These are phyloP conservation scores for Caiman crocodilus DNA, from an alignment of 2,797 vertebrate genomes.

Conservation along the genomic window DNA sequence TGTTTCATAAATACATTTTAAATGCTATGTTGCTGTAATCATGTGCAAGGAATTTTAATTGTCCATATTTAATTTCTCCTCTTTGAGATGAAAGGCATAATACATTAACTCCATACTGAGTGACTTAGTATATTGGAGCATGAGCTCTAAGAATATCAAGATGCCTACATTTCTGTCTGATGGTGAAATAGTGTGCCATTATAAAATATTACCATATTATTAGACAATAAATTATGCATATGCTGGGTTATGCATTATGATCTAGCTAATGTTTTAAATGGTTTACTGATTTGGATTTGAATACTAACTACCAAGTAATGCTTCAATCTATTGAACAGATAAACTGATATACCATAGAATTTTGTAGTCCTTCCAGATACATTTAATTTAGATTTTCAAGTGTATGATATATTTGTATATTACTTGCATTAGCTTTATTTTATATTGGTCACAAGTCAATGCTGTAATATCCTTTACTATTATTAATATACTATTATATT, in stretches of 20 bases:
- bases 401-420: fast-evolving
- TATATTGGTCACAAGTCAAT: neutral
- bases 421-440: neutral
- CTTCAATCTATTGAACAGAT: neutral
- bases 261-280: neutral
- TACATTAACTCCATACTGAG: neutral
- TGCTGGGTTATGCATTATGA: neutral
- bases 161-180: neutral
- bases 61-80: neutral
- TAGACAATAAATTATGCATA: neutral
- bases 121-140: neutral
- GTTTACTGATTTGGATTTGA: neutral
- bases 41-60: neutral
- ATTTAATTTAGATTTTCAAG: neutral
- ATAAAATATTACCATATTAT: neutral
- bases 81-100: neutral
- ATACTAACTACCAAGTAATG: neutral
- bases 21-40: neutral
- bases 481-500: neutral
- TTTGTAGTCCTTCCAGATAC: neutral
- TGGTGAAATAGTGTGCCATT: neutral
- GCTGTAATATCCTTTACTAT: neutral
- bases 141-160: neutral
- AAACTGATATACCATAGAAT: neutral
- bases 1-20: neutral